Base-by-base conservation (phyloP, 2,113 vertebrate genomes). In the Ceyx margarethae region DNA sequence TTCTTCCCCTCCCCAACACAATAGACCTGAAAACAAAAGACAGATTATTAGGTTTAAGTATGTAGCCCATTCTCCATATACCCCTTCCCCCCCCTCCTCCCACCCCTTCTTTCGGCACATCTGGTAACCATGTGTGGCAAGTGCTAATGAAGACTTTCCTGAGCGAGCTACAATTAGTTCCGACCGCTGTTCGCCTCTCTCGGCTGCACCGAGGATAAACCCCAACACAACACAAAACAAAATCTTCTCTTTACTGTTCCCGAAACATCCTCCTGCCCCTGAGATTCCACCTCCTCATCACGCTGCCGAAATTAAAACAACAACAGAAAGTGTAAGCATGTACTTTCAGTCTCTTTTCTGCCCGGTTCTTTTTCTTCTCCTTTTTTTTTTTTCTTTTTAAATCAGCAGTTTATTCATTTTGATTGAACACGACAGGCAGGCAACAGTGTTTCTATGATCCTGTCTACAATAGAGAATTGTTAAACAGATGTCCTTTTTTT, bases 131-230 rank as follows among this genome's bases (percentile, higher is more conserved):
- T 99, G 98, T 99, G 99, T 98, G 98, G 98, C 95, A 95, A 97
- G 98, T 97, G 98, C 98, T 99, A 99, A 99, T 99, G 98, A 98
- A 98, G 98, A 98, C 98, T 98, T 99, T 99, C 98, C 98, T 98
- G 98, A 98, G 98, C 90, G 96, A 98, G 96, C 98, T 97, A 98
- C 98, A 99, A 98, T 99, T 99, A 99, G 98, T 98, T 97, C 98
- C 95, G 97, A 98, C 98, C 98, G 98, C 98, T 83, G 85, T 94
- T 93, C 89, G 93, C 97, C 97, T 97, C 98, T 98, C 95, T 96
- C 50, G 92, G 91, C 87, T 91, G 92, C 48, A 76, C 89, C 3
- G 66, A 92, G 87, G 80, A 74, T 50, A 94, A 93, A 75, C 81
- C 61, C 37, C 82, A 93, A 93, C 65, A 17, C 46, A 78, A 91